Evolutionary conservation across 2,888 invertebrate genomes (phyloP), one percentile per base, ranked within the genome.

Genomic region (Maniola hyperantus): DNA sequence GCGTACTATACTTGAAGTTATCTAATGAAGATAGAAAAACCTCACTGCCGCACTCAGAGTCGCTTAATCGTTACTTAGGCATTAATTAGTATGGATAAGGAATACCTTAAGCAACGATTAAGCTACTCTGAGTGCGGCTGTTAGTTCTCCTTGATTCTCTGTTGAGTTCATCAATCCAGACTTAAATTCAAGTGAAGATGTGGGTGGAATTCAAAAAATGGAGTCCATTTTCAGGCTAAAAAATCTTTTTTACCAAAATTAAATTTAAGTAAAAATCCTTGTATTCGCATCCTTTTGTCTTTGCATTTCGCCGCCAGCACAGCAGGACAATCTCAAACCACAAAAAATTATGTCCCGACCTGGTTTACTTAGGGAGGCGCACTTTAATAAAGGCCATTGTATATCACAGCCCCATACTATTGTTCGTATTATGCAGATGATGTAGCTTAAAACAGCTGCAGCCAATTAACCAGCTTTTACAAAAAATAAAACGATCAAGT

Each of bases 341-440:
- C 66, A 68, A 64, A 70, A 67, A 70, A 68, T 70, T 66, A 70
- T 66, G 64, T 66, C 64, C 64, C 70, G 70, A 61, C 70, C 70
- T 70, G 68, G 70, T 70, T 70, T 70, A 70, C 68, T 70, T 70
- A 70, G 64, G 61, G 46, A 59, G 70, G 68, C 68, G 66, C 66
- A 63, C 64, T 70, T 70, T 70, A 70, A 64, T 70, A 70, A 70
- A 70, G 68, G 68, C 70, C 58, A 68, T 68, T 70, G 70, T 70
- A 66, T 70, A 68, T 70, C 70, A 66, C 63, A 60, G 58, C 66
- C 68, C 70, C 66, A 70, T 64, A 70, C 68, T 70, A 66, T 70
- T 70, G 70, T 70, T 70, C 62, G 66, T 68, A 70, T 70, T 65
- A 66, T 68, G 58, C 66, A 70, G 68, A 70, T 70, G 66, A 70